Evolutionary conservation across 2,888 invertebrate species (phyloP).

Genomic region (Mystacides longicornis): DNA sequence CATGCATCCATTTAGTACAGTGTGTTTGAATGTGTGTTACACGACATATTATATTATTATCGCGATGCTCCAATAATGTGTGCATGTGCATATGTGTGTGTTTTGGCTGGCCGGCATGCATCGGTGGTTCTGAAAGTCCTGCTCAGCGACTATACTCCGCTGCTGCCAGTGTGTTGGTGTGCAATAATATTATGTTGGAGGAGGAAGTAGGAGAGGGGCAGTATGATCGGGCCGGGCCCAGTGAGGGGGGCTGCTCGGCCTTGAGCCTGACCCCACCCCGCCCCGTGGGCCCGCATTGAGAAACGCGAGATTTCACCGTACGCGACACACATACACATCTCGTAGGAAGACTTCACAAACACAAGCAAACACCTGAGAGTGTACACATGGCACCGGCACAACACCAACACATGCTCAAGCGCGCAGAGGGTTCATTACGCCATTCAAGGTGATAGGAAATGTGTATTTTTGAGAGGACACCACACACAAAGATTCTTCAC

Average conservation of each 20-base stretch:
- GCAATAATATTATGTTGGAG: neutral
- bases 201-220: neutral
- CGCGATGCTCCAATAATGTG: too few species aligned
- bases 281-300: neutral
- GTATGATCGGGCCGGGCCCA: neutral
- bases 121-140: too few species aligned
- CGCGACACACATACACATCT: neutral
- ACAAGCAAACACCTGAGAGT: neutral
- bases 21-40: too few species aligned
- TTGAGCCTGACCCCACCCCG: neutral
- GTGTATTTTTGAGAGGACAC: too few species aligned
- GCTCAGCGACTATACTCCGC: too few species aligned
- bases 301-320: neutral
- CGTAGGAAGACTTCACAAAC: neutral
- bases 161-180: neutral
- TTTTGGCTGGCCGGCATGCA: too few species aligned
- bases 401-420: neutral
- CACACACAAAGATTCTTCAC: too few species aligned
- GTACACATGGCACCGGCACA: neutral
- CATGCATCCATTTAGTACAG: too few species aligned
- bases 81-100: too few species aligned
- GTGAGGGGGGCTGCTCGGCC: neutral
- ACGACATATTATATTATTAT: too few species aligned
- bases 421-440: constrained; percentile 3
- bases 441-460: constrained; percentile 3